A percentile compares a stretch with the other conserved stretches of the same genome.
phyloP scores from a whole-genome alignment of 1,140 invertebrate genomes.

The honey bee (Apis mellifera) region Amel_HAv3.1 CM009935.2:7861001-7861500 shows the following conservation, averaged over 20 bases:
- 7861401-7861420: too few relatives aligned
- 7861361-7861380: too few relatives aligned
- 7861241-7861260: too few relatives aligned
- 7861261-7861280: too few relatives aligned
- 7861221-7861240: not conserved
- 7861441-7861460: too few relatives aligned
- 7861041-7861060: slow-evolving; percentile 21
- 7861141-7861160: not conserved
- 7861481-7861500: not conserved
- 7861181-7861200: not conserved
- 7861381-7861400: too few relatives aligned
- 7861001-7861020: not conserved
- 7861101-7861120: not conserved
- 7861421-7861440: too few relatives aligned
- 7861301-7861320: slow-evolving; percentile 66
- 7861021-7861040: slow-evolving; percentile 25
- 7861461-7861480: not conserved
- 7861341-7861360: too few relatives aligned
- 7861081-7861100: slow-evolving; percentile 3
- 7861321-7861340: slow-evolving; percentile 38
- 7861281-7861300: slow-evolving; percentile 18
- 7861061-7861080: slow-evolving; percentile 28
- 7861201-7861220: slow-evolving; percentile 13
- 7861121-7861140: not conserved
- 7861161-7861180: too few relatives aligned